Conservation (phyloP, 2,888 invertebrate genomes). For the Tipula helvola region DNA sequence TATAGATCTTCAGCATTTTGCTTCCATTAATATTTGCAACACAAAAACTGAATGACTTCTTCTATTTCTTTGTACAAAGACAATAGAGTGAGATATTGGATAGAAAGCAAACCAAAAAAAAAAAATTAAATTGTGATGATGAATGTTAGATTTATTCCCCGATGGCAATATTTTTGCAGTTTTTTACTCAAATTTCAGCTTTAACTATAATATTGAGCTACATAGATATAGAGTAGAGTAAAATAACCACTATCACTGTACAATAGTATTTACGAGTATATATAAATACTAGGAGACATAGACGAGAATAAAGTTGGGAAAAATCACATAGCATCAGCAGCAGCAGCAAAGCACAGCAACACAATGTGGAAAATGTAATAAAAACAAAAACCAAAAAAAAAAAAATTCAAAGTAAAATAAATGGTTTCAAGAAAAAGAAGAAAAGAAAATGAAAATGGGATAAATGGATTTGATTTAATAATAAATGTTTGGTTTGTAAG, state of each 20-base stretch:
- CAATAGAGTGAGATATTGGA: background rate
- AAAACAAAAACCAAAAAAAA: background rate
- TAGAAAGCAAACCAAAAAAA: background rate
- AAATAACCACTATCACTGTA: background rate
- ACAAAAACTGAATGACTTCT: background rate
- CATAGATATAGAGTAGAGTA: background rate
- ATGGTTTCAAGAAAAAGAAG: background rate
- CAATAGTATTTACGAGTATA: background rate
- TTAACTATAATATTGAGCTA: background rate
- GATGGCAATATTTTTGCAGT: background rate
- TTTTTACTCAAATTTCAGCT: background rate
- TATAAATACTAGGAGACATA: background rate
- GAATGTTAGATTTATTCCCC: background rate
- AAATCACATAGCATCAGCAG: background rate
- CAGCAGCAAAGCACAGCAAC: background rate
- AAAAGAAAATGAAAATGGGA: background rate
- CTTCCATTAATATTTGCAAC: background rate
- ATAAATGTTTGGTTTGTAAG: background rate
- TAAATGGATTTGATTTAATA: conserved; percentile 4
- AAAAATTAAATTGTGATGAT: background rate
- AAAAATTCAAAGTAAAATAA: background rate
- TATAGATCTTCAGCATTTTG: background rate
- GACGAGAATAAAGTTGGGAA: background rate
- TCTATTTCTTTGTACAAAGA: background rate
- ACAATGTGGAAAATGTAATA: background rate